These are phyloP conservation scores for Peribatodes rhomboidaria DNA, from an alignment of 2,888 invertebrate genomes.

Conservation along the genomic window DNA sequence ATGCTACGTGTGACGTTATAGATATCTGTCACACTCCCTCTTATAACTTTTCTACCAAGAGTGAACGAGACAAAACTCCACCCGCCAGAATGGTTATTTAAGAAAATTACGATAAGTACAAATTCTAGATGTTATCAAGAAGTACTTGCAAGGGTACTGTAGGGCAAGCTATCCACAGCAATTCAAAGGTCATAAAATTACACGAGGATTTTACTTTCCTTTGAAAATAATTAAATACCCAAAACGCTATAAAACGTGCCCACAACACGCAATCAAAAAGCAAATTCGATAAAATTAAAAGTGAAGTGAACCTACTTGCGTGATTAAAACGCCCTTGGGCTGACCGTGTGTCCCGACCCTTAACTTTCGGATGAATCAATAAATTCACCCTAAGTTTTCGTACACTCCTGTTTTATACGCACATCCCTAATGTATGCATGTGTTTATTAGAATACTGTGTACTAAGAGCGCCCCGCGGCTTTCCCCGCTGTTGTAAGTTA, in stretches of 20 bases:
- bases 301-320: constrained; percentile 18
- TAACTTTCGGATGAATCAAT: constrained; percentile 66
- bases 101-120: too few relatives aligned
- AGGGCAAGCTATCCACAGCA: background rate
- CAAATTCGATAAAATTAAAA: constrained; percentile 29
- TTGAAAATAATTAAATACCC: constrained; percentile 4
- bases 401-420: constrained; percentile 55
- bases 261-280: constrained; percentile 24
- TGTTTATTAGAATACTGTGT: constrained; percentile 32
- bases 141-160: too few relatives aligned
- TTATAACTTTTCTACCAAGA: too few relatives aligned
- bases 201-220: background rate
- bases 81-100: too few relatives aligned
- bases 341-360: constrained; percentile 40
- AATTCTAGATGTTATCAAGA: too few relatives aligned
- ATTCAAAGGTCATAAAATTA: background rate
- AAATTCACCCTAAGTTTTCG: constrained; percentile 63
- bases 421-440: constrained; percentile 47
- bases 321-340: constrained; percentile 17
- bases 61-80: too few relatives aligned
- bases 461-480: too few relatives aligned
- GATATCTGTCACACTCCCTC: too few relatives aligned
- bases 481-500: background rate
- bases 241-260: constrained; percentile 36
- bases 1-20: too few relatives aligned